phyloP scores from a whole-genome alignment of 2,797 vertebrate species.

The Numenius phaeopus region DNA sequence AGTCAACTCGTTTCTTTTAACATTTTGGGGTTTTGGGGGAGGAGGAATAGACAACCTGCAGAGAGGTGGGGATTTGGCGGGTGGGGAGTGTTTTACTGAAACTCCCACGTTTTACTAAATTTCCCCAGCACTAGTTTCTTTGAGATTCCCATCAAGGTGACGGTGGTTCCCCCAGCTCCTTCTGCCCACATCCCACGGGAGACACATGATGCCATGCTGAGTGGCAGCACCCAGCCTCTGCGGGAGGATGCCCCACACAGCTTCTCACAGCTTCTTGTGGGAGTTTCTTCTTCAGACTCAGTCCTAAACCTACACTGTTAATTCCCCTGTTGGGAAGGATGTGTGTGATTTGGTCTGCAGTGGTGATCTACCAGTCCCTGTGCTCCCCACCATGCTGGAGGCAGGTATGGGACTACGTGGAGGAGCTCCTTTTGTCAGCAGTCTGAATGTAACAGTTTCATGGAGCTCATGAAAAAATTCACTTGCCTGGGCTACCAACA shows the following conservation, averaged over 20 bases:
- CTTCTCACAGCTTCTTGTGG: not conserved
- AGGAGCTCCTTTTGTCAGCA: not conserved
- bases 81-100: not conserved
- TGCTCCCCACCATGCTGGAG: rapidly evolving
- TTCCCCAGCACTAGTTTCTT: not conserved
- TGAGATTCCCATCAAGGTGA: not conserved
- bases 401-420: not conserved
- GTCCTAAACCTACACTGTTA: not conserved
- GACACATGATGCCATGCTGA: rapidly evolving
- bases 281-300: not conserved
- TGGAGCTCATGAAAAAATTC: not conserved
- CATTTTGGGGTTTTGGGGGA: not conserved
- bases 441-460: not conserved
- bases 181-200: not conserved
- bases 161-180: not conserved
- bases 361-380: rapidly evolving
- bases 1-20: not conserved
- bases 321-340: not conserved
- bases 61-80: not conserved
- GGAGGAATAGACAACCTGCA: not conserved
- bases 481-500: not conserved
- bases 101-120: not conserved
- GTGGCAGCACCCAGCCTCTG: not conserved
- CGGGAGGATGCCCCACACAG: not conserved
- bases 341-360: not conserved